A percentile compares a stretch with the other conserved stretches of the same genome.
These are phyloP conservation scores for Teleogryllus occipitalis DNA, from an alignment of 1,140 invertebrate genomes.

Conservation along the genomic window DNA sequence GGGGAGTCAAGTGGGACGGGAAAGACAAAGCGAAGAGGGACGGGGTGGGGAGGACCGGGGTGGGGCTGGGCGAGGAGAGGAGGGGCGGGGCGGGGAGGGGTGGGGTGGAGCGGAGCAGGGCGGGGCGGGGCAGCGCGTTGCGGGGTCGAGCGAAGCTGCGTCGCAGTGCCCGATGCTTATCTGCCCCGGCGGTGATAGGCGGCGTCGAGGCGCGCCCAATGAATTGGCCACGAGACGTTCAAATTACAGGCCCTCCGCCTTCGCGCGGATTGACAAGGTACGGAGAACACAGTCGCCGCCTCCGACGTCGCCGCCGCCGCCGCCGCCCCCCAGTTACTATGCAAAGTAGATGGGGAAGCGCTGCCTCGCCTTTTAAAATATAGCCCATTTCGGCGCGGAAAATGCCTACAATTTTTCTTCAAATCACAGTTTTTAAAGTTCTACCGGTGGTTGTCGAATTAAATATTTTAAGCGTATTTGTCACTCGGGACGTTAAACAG, in stretches of 20 bases:
- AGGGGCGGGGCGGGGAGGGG: too few relatives aligned
- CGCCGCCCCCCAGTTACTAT: background rate
- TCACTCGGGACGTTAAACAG: background rate
- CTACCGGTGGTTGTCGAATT: background rate
- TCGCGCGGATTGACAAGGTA: background rate
- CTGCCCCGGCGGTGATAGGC: background rate
- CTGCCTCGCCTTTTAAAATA: background rate
- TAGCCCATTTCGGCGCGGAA: background rate
- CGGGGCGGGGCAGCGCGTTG: too few relatives aligned
- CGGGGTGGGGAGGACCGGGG: too few relatives aligned
- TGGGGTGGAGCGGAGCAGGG: too few relatives aligned
- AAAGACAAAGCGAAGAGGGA: too few relatives aligned
- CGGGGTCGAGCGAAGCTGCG: background rate
- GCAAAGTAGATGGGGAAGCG: background rate
- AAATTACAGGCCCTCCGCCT: background rate
- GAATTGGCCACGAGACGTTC: background rate
- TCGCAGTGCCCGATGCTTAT: background rate
- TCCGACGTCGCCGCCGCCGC: too few relatives aligned
- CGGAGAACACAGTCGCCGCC: background rate
- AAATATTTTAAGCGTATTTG: constrained; percentile 3
- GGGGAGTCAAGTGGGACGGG: too few relatives aligned
- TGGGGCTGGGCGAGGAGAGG: too few relatives aligned
- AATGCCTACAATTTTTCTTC: constrained; percentile 1
- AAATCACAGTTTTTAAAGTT: background rate
- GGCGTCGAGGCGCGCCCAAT: background rate